These are phyloP conservation scores for Eilema depressum DNA, from an alignment of 2,888 invertebrate genomes.

Conservation along the genomic window DNA sequence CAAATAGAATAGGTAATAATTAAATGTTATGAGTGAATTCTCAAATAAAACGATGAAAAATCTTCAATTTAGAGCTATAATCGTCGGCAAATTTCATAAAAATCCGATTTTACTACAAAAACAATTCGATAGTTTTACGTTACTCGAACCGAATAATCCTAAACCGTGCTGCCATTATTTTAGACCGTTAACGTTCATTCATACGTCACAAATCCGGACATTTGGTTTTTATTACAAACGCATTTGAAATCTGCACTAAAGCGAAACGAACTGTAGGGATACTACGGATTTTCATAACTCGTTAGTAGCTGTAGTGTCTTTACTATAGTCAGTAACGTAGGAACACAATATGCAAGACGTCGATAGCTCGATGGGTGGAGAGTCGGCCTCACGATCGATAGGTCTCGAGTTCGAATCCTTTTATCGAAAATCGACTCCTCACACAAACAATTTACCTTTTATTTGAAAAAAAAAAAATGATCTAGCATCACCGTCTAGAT, in stretches of 20 bases:
- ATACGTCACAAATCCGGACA: constrained; percentile 28
- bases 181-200: constrained; percentile 11
- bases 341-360: neutral
- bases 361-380: too few relatives aligned
- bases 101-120: neutral
- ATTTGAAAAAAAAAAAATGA: too few relatives aligned
- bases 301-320: neutral
- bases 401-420: too few relatives aligned
- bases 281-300: neutral
- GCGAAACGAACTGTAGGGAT: constrained; percentile 21
- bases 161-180: neutral
- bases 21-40: too few relatives aligned
- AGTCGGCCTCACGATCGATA: too few relatives aligned
- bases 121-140: neutral
- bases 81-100: neutral
- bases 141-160: neutral
- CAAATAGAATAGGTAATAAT: too few relatives aligned
- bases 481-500: too few relatives aligned
- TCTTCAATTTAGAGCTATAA: neutral
- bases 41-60: too few relatives aligned
- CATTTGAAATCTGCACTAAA: constrained; percentile 43
- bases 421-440: too few relatives aligned
- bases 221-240: constrained; percentile 46
- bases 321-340: neutral
- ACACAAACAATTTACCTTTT: too few relatives aligned